These are phyloP conservation scores for Parotia lawesii DNA, from an alignment of 2,113 vertebrate species.

Conservation along the genomic window DNA sequence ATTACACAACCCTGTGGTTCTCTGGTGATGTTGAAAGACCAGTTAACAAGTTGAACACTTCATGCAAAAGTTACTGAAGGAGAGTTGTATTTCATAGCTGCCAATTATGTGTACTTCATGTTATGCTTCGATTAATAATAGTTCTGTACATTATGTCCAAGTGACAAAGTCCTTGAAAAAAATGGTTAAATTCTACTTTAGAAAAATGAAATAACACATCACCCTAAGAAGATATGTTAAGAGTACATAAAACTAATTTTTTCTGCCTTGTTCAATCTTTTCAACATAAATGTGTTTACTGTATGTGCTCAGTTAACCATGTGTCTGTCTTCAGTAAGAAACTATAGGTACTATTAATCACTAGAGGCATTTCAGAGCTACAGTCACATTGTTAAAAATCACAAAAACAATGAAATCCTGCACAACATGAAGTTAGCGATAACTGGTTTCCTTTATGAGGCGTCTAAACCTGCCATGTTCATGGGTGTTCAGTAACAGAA, in stretches of 20 bases:
- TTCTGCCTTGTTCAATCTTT: background rate
- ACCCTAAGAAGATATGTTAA: background rate
- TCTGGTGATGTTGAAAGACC: background rate
- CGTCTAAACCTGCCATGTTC: background rate
- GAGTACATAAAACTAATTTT: background rate
- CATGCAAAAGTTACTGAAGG: background rate
- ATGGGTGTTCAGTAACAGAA: background rate
- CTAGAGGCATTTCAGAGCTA: background rate
- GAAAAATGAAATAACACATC: background rate
- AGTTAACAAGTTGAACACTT: background rate
- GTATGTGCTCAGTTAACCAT: background rate
- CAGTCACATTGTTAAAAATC: background rate
- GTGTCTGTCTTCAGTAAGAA: background rate
- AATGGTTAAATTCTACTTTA: background rate
- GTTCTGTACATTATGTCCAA: background rate
- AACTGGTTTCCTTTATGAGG: background rate
- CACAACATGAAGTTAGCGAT: background rate
- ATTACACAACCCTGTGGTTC: background rate
- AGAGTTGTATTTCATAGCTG: background rate
- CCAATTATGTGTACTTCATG: background rate
- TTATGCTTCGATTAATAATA: background rate
- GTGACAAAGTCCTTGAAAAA: background rate
- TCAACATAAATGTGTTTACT: background rate
- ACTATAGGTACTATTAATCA: background rate
- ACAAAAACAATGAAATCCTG: background rate